Base-by-base conservation (phyloP, 2,797 vertebrate species). In the Pipistrellus pygmaeus region DNA sequence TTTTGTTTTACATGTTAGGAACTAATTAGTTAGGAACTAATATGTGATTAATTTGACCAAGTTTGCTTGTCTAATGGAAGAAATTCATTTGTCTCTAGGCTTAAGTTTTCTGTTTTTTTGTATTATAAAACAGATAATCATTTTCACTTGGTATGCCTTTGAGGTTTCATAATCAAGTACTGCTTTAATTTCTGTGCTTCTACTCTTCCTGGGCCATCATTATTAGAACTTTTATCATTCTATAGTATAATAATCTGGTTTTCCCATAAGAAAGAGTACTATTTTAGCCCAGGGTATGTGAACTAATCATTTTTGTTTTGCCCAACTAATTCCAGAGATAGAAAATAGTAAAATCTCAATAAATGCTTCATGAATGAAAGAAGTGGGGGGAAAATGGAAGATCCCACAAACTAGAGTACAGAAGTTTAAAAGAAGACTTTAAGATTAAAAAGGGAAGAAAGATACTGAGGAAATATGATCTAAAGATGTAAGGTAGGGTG, bases 1-100 rank as follows among this genome's bases (percentile, higher is more conserved):
- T 96, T 93, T 85, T 96, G n/a, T 57, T 82, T 73, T 90, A 72
- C 32, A 90, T 57, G 8, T 72, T 82, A 90, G 30, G 55, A 93
- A 87, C 44, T 78, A 69, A 87, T 76, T n/a, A n/a, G n/a, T n/a
- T n/a, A n/a, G n/a, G n/a, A n/a, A n/a, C n/a, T n/a, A 77, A 76
- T 64, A 75, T 41, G 23, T 66, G 88, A 77, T 1, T 46, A 64
- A 71, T 72, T 30, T 89, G 57, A 88, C 25, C 25, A 92, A 66
- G 32, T 53, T 77, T 15, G 44, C 14, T n/a, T 81, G 38, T 83
- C 46, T 89, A 75, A 77, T 21, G 23, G 41, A n/a, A 85, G 12
- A 92, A 46, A 30, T 60, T 60, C 57, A 27, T 23, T 60, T 27
- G 23, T 81, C 10, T 73, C 32, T 6, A 44, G 23, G 68, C 27